A percentile compares a stretch with the other conserved stretches of the same genome.
These are phyloP conservation scores for Idris sp. DNA, from an alignment of 1,140 invertebrate species.

Conservation along the genomic window DNA sequence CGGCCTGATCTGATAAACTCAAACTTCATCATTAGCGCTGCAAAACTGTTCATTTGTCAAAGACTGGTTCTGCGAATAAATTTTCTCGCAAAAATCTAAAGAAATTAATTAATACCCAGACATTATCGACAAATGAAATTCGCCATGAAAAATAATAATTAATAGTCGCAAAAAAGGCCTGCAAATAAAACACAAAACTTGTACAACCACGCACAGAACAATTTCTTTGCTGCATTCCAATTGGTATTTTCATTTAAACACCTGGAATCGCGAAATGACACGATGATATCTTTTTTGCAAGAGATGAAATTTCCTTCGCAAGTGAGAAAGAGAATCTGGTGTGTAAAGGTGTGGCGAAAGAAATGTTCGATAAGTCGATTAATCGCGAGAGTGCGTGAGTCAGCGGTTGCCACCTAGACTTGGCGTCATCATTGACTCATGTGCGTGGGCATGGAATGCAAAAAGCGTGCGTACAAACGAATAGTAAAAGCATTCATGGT, in stretches of 20 bases:
- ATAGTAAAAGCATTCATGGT: conserved; percentile 45
- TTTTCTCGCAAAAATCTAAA: conserved; percentile 4
- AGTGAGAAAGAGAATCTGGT: conserved; percentile 11
- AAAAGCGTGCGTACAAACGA: conserved; percentile 47
- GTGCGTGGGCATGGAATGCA: conserved; percentile 59
- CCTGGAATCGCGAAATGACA: too few relatives aligned
- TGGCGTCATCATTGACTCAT: conserved; percentile 62
- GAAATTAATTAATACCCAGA: conserved; percentile 47
- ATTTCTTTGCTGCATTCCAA: not conserved
- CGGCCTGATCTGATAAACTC: conserved; percentile 34
- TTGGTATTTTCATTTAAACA: not conserved
- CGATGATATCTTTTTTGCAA: conserved; percentile 14
- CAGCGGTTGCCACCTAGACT: conserved; percentile 59
- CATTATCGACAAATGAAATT: conserved; percentile 16
- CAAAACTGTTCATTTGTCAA: conserved; percentile 55
- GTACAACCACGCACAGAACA: not conserved
- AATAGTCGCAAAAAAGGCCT: not conserved
- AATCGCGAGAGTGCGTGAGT: conserved; percentile 55
- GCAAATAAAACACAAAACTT: conserved; percentile 5
- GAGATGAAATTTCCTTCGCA: too few relatives aligned
- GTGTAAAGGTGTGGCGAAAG: conserved; percentile 53
- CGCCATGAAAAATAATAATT: conserved; percentile 16
- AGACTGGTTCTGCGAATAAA: conserved; percentile 44
- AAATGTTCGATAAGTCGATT: conserved; percentile 58
- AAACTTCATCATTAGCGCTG: conserved; percentile 48